Evolutionary conservation across 2,888 invertebrate species (phyloP), one percentile per base, ranked within the genome.

Genomic region (Byasa hedistus): DNA sequence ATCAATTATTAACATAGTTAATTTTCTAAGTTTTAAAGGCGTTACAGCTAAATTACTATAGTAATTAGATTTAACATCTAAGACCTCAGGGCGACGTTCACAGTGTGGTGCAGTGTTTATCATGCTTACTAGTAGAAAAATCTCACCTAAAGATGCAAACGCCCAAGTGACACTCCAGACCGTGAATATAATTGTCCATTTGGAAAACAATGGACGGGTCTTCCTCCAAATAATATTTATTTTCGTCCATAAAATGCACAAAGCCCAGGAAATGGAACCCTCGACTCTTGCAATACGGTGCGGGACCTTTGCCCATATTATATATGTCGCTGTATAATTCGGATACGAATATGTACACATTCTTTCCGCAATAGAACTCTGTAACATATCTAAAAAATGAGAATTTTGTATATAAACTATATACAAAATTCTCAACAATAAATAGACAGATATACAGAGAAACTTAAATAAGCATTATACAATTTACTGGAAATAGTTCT

Each of bases 311-410:
- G 0, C 91, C 91, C 84, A 91, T 89, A 70, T 82, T 76, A 77
- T 91, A 91, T 8, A 91, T 89, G 57, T 91, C 91, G 51, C 86
- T 89, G 76, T 90, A 90, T 7, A 90, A 60, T 70, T 89, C 89
- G 1, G 91, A 90, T 17, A 89, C 23, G 69, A 91, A 91, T 8
- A 91, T 73, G 71, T 91, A 91, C 0, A 89, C 85, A 70, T 90
- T 89, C 66, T 81, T 87, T 10, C 89, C 90, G 75, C 91, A 91
- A 69, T 90, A 90, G 71, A 71, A 91, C 69, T 90, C 91, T 91
- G 79, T 3, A 75, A 76, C 32, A 36, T 22, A 54, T 54, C 23
- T 39, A 15, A n/a, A n/a, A n/a, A n/a, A n/a, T n/a, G n/a, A n/a
- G n/a, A n/a, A 39, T 39, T 15, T 12, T 39, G 1, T 3, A 39